phyloP scores from a whole-genome alignment of 2,888 invertebrate species.

The Pimpla rufipes region DNA sequence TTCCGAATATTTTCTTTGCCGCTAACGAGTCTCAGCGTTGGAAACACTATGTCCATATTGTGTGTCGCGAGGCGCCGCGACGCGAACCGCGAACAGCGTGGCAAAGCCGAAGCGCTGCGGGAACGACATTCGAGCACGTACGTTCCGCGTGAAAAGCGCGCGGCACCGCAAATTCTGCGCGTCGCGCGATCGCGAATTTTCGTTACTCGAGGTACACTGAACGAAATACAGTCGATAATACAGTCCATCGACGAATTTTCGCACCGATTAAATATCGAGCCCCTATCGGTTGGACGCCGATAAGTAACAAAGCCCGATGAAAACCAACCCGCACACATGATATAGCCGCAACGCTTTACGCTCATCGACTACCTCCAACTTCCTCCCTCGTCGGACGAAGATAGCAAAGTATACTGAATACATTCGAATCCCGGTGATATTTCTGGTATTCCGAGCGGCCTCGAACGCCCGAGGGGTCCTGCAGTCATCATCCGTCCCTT shows the following conservation, averaged over 20 bases:
- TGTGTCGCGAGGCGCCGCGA: constrained; percentile 13
- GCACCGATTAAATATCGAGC: neutral
- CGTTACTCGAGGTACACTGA: neutral
- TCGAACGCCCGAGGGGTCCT: neutral
- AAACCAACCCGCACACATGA: no score
- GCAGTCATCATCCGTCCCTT: constrained; percentile 25
- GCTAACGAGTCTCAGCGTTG: constrained; percentile 45
- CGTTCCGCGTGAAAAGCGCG: constrained; percentile 39
- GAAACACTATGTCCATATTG: constrained; percentile 8
- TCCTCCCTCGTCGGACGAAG: no score
- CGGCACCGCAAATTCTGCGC: constrained; percentile 31
- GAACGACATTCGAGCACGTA: constrained; percentile 62
- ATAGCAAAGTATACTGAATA: constrained; percentile 23
- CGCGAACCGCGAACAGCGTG: constrained; percentile 14
- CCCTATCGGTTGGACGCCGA: neutral
- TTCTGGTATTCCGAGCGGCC: neutral
- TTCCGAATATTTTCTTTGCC: neutral
- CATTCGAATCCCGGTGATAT: constrained; percentile 12
- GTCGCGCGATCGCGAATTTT: constrained; percentile 19
- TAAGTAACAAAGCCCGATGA: neutral
- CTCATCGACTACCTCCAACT: no score
- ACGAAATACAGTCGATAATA: neutral
- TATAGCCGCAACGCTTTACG: neutral
- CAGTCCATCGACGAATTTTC: neutral
- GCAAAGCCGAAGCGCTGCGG: constrained; percentile 6